Evolutionary conservation across 2,888 invertebrate genomes (phyloP).

Genomic region (Tipula vernalis): DNA sequence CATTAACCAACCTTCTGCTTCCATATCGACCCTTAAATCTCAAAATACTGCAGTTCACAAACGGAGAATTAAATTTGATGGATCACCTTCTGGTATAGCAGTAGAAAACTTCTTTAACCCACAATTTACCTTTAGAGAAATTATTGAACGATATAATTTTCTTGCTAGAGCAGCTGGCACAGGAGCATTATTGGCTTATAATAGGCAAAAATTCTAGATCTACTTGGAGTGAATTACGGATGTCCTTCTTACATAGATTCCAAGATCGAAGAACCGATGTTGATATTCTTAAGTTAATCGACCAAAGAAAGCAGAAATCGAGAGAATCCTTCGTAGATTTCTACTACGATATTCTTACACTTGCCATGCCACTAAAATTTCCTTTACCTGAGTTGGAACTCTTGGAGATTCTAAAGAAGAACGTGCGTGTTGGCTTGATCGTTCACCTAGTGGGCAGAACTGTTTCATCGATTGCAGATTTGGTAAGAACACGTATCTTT

Average conservation of each 20-base stretch:
- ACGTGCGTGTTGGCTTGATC: not conserved
- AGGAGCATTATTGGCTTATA: no score
- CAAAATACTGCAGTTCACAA: not conserved
- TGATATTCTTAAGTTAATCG: not conserved
- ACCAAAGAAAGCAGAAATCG: not conserved
- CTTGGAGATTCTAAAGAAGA: not conserved
- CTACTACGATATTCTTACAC: not conserved
- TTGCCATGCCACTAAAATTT: not conserved
- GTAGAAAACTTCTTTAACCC: not conserved
- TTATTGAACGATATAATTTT: no score
- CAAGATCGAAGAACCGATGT: no score
- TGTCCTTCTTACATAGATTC: no score
- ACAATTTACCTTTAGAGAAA: not conserved
- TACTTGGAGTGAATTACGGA: not conserved
- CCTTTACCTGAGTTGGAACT: not conserved
- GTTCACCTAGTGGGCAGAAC: not conserved
- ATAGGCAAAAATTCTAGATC: not conserved
- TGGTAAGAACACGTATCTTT: not conserved
- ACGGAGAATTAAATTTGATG: not conserved
- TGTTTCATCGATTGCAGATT: not conserved
- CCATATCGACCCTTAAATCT: no score
- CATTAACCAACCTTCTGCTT: no score
- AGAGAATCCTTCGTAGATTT: not conserved
- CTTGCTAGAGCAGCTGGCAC: no score
- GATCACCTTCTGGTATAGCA: not conserved